Evolutionary conservation across 2,113 vertebrate species (phyloP).

Genomic region (Aegypius monachus): DNA sequence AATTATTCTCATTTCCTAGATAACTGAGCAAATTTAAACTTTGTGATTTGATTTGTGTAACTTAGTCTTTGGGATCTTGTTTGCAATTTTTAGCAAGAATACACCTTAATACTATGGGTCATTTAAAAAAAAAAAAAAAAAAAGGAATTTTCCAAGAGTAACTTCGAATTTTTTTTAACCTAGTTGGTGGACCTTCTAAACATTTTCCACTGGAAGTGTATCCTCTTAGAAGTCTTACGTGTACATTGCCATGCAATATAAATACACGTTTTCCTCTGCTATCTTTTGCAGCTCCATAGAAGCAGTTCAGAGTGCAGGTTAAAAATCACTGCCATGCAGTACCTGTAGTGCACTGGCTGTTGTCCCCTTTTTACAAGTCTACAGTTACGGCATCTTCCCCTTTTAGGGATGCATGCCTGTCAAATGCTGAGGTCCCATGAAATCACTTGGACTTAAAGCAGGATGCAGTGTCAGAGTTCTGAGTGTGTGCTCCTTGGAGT

Average conservation of each 20-base stretch:
- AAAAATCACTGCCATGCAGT: neutral
- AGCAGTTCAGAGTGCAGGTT: neutral
- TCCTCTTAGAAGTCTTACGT: neutral
- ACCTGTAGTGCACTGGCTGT: neutral
- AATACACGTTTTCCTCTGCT: neutral
- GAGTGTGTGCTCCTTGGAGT: neutral
- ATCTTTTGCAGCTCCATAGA: neutral
- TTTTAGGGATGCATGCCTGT: neutral
- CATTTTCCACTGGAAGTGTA: neutral
- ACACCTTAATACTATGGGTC: neutral
- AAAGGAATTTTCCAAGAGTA: neutral
- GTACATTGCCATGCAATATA: neutral
- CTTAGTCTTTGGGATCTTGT: neutral
- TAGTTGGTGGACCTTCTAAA: neutral
- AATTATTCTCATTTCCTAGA: neutral
- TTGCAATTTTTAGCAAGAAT: neutral
- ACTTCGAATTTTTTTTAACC: neutral
- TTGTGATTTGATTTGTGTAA: neutral
- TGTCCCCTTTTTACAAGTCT: neutral
- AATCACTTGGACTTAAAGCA: neutral
- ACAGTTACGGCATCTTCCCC: neutral
- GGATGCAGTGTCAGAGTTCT: neutral
- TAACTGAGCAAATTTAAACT: neutral
- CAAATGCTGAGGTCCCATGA: neutral
- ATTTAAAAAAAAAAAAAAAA: neutral